Percentiles rank a stretch among this genome's conserved stretches.
Evolutionary conservation across 2,113 vertebrate genomes (phyloP).

Genomic region (Proterorhinus semilunaris): DNA sequence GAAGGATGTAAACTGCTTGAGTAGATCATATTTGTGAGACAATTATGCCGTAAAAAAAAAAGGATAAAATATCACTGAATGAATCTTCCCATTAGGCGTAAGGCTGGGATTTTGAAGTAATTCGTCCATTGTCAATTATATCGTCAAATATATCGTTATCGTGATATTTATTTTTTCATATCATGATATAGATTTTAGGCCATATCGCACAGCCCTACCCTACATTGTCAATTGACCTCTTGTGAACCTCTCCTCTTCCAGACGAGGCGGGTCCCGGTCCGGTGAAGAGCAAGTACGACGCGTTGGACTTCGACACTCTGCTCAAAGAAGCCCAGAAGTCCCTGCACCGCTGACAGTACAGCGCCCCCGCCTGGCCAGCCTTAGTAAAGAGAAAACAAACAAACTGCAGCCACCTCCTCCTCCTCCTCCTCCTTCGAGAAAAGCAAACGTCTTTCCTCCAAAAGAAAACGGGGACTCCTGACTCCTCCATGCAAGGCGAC

Average conservation of each 20-base stretch:
- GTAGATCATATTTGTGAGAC: too few relatives aligned
- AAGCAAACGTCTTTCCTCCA: slow-evolving; percentile 28
- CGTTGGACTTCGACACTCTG: slow-evolving; percentile 98
- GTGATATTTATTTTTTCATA: too few relatives aligned
- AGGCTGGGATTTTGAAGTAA: too few relatives aligned
- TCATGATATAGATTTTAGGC: too few relatives aligned
- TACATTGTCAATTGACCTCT: neutral
- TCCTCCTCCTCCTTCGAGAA: neutral
- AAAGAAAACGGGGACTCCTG: slow-evolving; percentile 60
- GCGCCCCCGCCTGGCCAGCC: slow-evolving; percentile 53
- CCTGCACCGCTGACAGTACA: slow-evolving; percentile 90
- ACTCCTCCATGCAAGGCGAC: slow-evolving; percentile 95
- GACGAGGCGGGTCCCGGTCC: slow-evolving; percentile 87
- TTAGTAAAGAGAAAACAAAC: slow-evolving; percentile 32
- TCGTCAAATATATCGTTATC: too few relatives aligned
- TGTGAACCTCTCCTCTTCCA: neutral
- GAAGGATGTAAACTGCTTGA: too few relatives aligned
- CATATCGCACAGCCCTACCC: too few relatives aligned
- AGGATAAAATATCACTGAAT: too few relatives aligned
- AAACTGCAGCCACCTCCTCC: slow-evolving; percentile 48
- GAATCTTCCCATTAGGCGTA: too few relatives aligned
- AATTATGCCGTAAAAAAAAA: too few relatives aligned
- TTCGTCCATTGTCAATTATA: too few relatives aligned
- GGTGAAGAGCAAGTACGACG: slow-evolving; percentile 96
- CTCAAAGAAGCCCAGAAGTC: slow-evolving; percentile 98